Evolutionary conservation across 2,888 invertebrate species (phyloP).

Genomic region (Tanypteryx hageni): DNA sequence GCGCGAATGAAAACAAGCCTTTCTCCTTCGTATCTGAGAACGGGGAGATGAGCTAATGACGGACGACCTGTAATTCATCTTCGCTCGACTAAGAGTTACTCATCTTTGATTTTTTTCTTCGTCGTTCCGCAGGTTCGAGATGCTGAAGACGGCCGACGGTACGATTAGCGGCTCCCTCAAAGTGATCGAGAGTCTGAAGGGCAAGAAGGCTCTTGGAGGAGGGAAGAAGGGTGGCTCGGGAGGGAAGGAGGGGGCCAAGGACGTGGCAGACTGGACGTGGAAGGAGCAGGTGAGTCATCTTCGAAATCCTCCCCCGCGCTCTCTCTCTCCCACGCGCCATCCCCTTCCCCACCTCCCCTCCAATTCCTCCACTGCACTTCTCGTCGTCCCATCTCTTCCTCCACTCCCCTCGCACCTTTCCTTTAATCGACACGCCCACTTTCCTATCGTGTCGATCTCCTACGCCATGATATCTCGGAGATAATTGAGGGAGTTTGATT

Average conservation of each 20-base stretch:
- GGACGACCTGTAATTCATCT: neutral
- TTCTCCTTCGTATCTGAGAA: neutral
- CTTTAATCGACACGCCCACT: no score
- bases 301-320: neutral
- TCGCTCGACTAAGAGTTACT: no score
- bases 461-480: no score
- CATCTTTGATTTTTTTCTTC: neutral
- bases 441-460: neutral
- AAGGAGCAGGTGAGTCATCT: slow-evolving; percentile 83
- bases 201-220: slow-evolving; percentile 74
- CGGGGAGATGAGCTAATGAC: neutral
- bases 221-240: slow-evolving; percentile 74
- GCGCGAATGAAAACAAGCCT: neutral
- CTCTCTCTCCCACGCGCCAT: neutral
- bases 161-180: slow-evolving; percentile 82
- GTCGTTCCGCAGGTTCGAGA: slow-evolving; percentile 81
- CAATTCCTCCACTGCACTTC: neutral
- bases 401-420: neutral
- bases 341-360: neutral
- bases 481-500: no score
- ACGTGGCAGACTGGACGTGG: slow-evolving; percentile 93
- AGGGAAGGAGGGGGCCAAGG: slow-evolving; percentile 71
- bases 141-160: slow-evolving; percentile 86
- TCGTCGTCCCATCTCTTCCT: neutral
- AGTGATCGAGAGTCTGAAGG: slow-evolving; percentile 77